Conservation (phyloP, 2,888 invertebrate species). For the Hedya salicella region DNA sequence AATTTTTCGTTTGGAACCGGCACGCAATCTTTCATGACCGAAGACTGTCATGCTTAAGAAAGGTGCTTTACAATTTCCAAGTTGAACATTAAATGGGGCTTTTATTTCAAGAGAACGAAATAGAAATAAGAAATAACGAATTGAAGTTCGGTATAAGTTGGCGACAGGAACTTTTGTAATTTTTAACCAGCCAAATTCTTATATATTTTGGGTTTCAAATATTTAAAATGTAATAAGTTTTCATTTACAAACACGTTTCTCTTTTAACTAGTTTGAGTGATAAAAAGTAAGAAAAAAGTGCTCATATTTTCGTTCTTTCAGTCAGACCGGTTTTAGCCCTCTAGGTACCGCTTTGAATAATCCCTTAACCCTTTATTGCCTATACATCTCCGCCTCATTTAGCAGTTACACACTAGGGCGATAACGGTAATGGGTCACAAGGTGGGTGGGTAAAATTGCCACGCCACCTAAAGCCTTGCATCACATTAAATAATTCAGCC, state of each 20-base stretch:
- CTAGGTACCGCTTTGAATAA: background rate
- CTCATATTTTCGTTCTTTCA: constrained; percentile 16
- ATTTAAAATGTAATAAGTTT: constrained; percentile 2
- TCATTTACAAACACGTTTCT: constrained; percentile 2
- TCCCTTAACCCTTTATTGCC: constrained; percentile 22
- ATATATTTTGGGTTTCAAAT: background rate
- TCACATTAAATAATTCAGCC: background rate
- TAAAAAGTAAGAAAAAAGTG: background rate
- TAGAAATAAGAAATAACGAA: background rate
- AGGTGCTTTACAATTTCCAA: constrained; percentile 8
- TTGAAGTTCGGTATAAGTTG: background rate
- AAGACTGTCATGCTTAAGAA: constrained; percentile 13
- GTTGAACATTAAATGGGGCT: constrained; percentile 2
- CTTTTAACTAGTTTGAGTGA: constrained; percentile 3
- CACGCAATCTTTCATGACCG: constrained; percentile 33
- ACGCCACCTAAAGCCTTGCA: background rate
- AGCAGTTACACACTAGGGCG: constrained; percentile 29
- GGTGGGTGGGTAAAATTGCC: constrained; percentile 14
- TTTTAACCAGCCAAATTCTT: background rate
- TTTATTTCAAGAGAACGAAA: background rate
- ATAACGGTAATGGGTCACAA: constrained; percentile 36
- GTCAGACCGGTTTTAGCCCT: constrained; percentile 17
- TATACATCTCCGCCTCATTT: constrained; percentile 25
- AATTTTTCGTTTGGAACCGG: constrained; percentile 9
- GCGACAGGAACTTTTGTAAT: background rate